Evolutionary conservation across 2,797 vertebrate species (phyloP), one percentile per base, ranked within the genome.

Genomic region (Leptatherina wallacei): DNA sequence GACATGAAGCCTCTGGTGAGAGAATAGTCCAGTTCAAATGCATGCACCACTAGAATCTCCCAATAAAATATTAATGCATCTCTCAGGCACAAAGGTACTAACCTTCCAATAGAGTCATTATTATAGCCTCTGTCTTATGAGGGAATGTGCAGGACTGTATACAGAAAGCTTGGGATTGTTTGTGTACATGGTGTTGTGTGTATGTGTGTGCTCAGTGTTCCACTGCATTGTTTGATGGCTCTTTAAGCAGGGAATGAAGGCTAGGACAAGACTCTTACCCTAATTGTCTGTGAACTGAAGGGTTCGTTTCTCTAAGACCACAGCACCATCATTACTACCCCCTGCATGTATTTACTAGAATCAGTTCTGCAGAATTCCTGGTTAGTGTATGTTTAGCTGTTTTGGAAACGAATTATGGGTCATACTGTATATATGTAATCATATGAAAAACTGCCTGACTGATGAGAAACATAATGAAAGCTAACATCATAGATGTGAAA

Each of bases 61-160:
- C 65, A 67, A 85, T 93, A 38, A 92, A 93, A 89, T 91, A 93
- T 92, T 81, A 86, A 93, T 87, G 78, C 64, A 51, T 69, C 81
- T 69, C 81, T 72, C 51, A 35, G 80, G 83, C 79, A 82, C 88
- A 87, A 80, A 87, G 83, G 69, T 81, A 68, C 73, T 86, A 81
- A 83, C 75, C 75, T 79, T 80, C 77, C 60, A 14, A 73, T 78
- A 55, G 75, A 87, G 82, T 88, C 87, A 87, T 90, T 88, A 88
- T 80, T 89, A 68, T 61, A 77, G 78, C 61, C 67, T 81, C 40
- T 11, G 42, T 84, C 44, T 77, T 47, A 44, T 38, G 47, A 49
- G 67, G 57, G 33, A 73, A 73, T 62, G 72, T 80, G 58, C 40
- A 35, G 38, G 42, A 47, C 30, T 51, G 67, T 70, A 20, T 63